Evolutionary conservation across 2,797 vertebrate genomes (phyloP).

Genomic region (Spondyliosoma cantharus): DNA sequence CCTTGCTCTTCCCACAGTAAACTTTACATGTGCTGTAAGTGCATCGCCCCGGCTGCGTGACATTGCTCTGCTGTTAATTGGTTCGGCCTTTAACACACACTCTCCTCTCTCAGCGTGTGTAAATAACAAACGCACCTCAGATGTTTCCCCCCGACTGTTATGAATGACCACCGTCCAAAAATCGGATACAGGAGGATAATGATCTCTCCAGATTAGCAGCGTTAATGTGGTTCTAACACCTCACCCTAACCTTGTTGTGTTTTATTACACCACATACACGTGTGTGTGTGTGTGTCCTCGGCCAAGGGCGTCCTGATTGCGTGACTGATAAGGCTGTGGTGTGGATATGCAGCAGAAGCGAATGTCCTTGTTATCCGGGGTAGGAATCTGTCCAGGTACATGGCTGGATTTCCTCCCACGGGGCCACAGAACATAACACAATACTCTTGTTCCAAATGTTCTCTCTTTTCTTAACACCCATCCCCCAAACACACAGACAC

Average conservation of each 20-base stretch:
- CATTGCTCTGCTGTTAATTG: constrained; percentile 69
- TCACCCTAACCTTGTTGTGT: constrained; percentile 77
- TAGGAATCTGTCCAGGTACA: constrained; percentile 73
- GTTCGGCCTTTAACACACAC: constrained; percentile 51
- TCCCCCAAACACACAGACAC: constrained; percentile 38
- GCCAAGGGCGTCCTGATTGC: constrained; percentile 70
- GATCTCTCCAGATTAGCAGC: constrained; percentile 77
- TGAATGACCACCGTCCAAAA: constrained; percentile 61
- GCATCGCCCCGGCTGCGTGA: constrained; percentile 25
- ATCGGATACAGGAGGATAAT: constrained; percentile 66
- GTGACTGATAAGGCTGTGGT: constrained; percentile 63
- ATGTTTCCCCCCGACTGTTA: constrained; percentile 46
- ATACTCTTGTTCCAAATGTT: constrained; percentile 72
- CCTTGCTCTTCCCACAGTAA: constrained; percentile 64
- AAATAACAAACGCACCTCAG: constrained; percentile 66
- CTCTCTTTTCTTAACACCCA: constrained; percentile 62
- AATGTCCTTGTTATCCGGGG: constrained; percentile 80
- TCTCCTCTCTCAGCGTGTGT: constrained; percentile 43
- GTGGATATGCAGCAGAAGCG: constrained; percentile 56
- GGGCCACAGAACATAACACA: constrained; percentile 73
- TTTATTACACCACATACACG: constrained; percentile 65
- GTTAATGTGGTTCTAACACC: constrained; percentile 72
- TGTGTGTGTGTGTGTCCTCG: constrained; percentile 64
- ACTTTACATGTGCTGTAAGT: constrained; percentile 26
- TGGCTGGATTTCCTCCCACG: constrained; percentile 72